Evolutionary conservation across 1,140 invertebrate genomes (phyloP).

Genomic region (Piezodorus guildinii): DNA sequence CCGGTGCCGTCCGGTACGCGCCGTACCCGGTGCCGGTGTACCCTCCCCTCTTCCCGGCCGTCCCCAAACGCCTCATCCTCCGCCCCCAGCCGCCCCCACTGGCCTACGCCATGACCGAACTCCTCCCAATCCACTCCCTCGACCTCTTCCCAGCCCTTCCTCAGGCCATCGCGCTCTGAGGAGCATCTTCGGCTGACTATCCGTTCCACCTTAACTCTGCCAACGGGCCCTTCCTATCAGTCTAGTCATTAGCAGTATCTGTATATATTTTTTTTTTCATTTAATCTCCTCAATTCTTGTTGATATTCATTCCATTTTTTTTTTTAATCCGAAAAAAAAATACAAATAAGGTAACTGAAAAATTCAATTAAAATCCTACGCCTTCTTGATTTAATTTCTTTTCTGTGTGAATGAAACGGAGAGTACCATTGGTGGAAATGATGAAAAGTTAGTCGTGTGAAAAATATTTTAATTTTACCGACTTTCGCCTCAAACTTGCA

Average conservation of each 20-base stretch:
- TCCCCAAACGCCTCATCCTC: slow-evolving; percentile 18
- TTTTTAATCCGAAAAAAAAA: too few relatives aligned
- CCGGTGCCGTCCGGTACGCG: slow-evolving; percentile 38
- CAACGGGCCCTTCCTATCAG: not conserved
- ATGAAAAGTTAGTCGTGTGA: too few relatives aligned
- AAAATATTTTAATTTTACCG: too few relatives aligned
- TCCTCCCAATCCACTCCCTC: slow-evolving; percentile 36
- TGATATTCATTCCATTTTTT: too few relatives aligned
- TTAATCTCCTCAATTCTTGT: too few relatives aligned
- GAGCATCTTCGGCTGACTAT: not conserved
- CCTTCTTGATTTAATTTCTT: too few relatives aligned
- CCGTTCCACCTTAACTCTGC: slow-evolving; percentile 14
- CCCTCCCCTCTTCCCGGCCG: slow-evolving; percentile 20
- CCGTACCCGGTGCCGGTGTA: slow-evolving; percentile 45
- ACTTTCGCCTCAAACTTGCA: too few relatives aligned
- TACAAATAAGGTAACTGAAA: too few relatives aligned
- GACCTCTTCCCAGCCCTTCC: slow-evolving; percentile 13
- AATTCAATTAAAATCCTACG: too few relatives aligned
- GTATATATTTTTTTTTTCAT: too few relatives aligned
- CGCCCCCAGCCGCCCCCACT: slow-evolving; percentile 38
- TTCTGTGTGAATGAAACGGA: too few relatives aligned
- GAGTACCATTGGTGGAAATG: too few relatives aligned
- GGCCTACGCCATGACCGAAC: slow-evolving; percentile 54
- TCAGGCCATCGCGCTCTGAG: slow-evolving; percentile 22
- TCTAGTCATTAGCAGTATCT: not conserved